Evolutionary conservation across 2,888 invertebrate species (phyloP).

Genomic region (Cheilosia pagana): DNA sequence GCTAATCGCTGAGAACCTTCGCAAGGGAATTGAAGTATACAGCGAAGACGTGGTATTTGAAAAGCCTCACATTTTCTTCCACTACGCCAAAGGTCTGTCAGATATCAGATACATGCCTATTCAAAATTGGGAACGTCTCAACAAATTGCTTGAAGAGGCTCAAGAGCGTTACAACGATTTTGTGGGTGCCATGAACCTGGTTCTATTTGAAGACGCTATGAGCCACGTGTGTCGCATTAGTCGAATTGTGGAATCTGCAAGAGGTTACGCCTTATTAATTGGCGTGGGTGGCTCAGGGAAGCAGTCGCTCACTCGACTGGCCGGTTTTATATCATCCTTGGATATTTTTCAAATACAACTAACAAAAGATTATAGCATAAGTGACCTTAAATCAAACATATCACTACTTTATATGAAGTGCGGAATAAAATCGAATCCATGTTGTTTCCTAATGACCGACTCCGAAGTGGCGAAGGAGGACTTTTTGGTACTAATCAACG

Average conservation of each 20-base stretch:
- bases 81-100: constrained; percentile 95
- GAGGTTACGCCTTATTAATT: constrained; percentile 95
- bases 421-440: constrained; percentile 93
- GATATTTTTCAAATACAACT: constrained; percentile 97
- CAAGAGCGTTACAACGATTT: constrained; percentile 94
- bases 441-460: constrained; percentile 96
- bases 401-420: constrained; percentile 93
- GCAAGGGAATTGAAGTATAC: constrained; percentile 90
- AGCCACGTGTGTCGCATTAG: constrained; percentile 95
- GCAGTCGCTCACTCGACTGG: constrained; percentile 94
- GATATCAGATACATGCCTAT: constrained; percentile 96
- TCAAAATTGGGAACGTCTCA: constrained; percentile 88
- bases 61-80: constrained; percentile 94
- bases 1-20: constrained; percentile 89
- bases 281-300: constrained; percentile 98
- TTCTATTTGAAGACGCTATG: constrained; percentile 98
- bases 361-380: constrained; percentile 93
- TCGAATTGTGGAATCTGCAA: constrained; percentile 94
- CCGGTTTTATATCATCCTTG: constrained; percentile 94
- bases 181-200: constrained; percentile 95
- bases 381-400: constrained; percentile 90
- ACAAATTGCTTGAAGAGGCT: constrained; percentile 90
- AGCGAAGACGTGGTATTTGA: constrained; percentile 89
- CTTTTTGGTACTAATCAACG: constrained; percentile 96
- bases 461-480: constrained; percentile 95